phyloP scores from a whole-genome alignment of 1,140 invertebrate genomes.

The Vanessa atalanta region DNA sequence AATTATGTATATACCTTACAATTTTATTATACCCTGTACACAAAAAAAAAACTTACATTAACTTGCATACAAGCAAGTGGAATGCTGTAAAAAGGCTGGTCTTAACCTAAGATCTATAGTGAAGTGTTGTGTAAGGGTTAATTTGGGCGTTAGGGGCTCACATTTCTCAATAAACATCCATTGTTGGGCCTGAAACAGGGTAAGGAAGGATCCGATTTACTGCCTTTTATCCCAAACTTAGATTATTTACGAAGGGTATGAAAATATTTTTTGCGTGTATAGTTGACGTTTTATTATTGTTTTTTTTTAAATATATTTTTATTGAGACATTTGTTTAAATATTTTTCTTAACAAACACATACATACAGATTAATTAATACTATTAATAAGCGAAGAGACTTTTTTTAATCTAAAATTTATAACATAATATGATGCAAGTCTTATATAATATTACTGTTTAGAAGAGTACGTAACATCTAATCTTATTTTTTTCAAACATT shows the following conservation, averaged over 20 bases:
- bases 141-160: not conserved
- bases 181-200: conserved; percentile 5
- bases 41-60: not conserved
- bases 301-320: not conserved
- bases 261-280: not conserved
- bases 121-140: conserved; percentile 4
- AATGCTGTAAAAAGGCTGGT: not conserved
- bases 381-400: too few relatives aligned
- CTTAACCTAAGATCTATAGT: not conserved
- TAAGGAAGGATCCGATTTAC: conserved; percentile 6
- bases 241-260: conserved; percentile 3
- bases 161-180: conserved; percentile 1
- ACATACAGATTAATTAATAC: too few relatives aligned
- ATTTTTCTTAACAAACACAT: too few relatives aligned
- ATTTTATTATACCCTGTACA: too few relatives aligned
- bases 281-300: not conserved
- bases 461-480: too few relatives aligned
- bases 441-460: too few relatives aligned
- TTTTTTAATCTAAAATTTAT: too few relatives aligned
- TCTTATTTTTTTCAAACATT: too few relatives aligned
- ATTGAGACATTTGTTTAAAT: not conserved
- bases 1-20: too few relatives aligned
- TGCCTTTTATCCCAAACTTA: not conserved
- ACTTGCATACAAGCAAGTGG: not conserved
- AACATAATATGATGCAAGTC: too few relatives aligned